These are phyloP conservation scores for Tupiocoris notatus DNA, from an alignment of 2,888 invertebrate genomes.

Conservation along the genomic window DNA sequence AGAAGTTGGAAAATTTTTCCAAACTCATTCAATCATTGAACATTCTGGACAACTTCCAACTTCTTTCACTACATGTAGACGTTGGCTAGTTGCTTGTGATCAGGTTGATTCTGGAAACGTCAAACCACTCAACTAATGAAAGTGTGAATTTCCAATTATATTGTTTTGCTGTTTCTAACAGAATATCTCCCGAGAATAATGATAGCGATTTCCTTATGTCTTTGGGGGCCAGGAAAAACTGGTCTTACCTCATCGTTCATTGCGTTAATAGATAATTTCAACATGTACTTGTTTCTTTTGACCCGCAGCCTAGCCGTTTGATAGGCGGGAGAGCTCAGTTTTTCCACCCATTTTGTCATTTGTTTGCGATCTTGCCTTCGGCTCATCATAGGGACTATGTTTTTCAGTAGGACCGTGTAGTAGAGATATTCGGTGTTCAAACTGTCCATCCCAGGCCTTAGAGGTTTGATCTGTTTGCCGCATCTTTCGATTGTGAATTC, in stretches of 20 bases:
- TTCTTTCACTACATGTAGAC: too few species aligned
- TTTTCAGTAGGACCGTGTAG: constrained; percentile 26
- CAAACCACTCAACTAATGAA: too few species aligned
- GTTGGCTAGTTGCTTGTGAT: too few species aligned
- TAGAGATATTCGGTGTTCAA: constrained; percentile 31
- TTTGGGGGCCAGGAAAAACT: too few species aligned
- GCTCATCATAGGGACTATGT: constrained; percentile 24
- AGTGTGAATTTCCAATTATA: too few species aligned
- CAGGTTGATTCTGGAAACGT: too few species aligned
- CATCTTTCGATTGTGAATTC: constrained; percentile 8
- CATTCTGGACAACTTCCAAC: too few species aligned
- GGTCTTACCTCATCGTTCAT: constrained; percentile 35
- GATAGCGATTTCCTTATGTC: too few species aligned
- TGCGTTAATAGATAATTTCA: constrained; percentile 27
- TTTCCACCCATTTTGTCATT: constrained; percentile 28
- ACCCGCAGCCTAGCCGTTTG: constrained; percentile 17
- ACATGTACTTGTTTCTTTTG: constrained; percentile 36
- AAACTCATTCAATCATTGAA: too few species aligned
- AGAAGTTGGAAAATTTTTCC: too few species aligned
- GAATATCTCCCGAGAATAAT: too few species aligned
- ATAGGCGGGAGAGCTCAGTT: constrained; percentile 30
- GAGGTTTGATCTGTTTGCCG: constrained; percentile 17
- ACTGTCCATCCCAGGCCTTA: constrained; percentile 24
- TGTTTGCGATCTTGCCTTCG: constrained; percentile 17
- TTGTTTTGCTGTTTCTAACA: too few species aligned